phyloP scores from a whole-genome alignment of 2,888 invertebrate species.

The Tenthredo amoena region DNA sequence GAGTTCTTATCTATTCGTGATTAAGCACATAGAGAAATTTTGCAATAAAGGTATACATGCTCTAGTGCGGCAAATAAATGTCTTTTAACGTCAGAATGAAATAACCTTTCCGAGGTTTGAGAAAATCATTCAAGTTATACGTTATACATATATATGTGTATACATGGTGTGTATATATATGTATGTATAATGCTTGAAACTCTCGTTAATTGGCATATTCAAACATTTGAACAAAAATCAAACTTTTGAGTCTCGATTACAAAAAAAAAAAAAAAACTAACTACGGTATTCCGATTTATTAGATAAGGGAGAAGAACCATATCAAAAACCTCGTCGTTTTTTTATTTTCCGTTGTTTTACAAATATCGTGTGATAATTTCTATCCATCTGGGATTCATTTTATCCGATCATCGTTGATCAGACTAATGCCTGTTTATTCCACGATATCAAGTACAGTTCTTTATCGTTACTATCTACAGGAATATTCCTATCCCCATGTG shows the following conservation, averaged over 20 bases:
- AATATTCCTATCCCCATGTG: not conserved
- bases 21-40: slow-evolving; percentile 37
- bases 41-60: slow-evolving; percentile 27
- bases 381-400: not conserved
- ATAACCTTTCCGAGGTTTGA: not conserved
- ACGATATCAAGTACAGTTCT: not conserved
- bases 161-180: too few species aligned
- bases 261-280: not conserved
- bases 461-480: not conserved
- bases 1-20: not conserved
- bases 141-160: not conserved
- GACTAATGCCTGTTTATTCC: not conserved
- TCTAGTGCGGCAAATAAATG: slow-evolving; percentile 42
- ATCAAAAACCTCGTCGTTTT: slow-evolving; percentile 48
- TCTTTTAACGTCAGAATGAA: not conserved
- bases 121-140: not conserved
- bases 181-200: too few species aligned
- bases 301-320: slow-evolving; percentile 45
- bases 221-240: not conserved
- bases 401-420: not conserved
- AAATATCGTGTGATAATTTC: not conserved
- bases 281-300: not conserved
- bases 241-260: not conserved
- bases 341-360: not conserved
- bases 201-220: not conserved